Base-by-base conservation (phyloP, 2,888 invertebrate species). In the Osedax fenrisi region DNA sequence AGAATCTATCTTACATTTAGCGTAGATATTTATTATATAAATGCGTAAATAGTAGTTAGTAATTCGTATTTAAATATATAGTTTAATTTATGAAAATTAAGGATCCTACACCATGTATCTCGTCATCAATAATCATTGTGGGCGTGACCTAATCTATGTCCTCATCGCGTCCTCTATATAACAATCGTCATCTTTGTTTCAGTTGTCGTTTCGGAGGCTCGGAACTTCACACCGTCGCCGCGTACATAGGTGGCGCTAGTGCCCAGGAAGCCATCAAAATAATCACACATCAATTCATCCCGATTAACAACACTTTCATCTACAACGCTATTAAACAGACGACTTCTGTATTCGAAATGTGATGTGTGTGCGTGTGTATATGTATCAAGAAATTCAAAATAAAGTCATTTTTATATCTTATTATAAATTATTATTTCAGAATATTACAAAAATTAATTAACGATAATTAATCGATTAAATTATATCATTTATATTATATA, bases 211-310 rank as follows among this genome's bases (percentile, higher is more conserved):
- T 92, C 85, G 97, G 96, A 13, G 95, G 93, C 10, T 89, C 92
- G 10, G 96, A 98, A 85, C 86, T 97, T 76, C 97, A 97, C 85
- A 91, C 93, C 27, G 89, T 97, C 13, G 93, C 96, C 13, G 91
- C 97, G 3, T 92, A 92, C 83, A 86, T 95, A 78, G 92, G 91
- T 77, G 97, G 96, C 2, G 91, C 93, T 83, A 91, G 91, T 26
- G 95, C 96, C 3, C 97, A 98, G 82, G 97, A 97, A 87, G 90
- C 90, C 2, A 93, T 96, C 78, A 98, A 98, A 87, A 87, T 98
- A 75, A 88, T 96, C 74, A 97, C 97, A 1, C 89, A 90, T 81
- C 98, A 98, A 86, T 98, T 94, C 85, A 91, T 93, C 81, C 97
- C 97, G 56, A 88, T 98, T 75, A 90, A 95, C 85, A 96, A 97